A percentile compares a stretch with the other conserved stretches of the same genome.
phyloP scores from a whole-genome alignment of 1,140 invertebrate genomes.

The Atta texana region DNA sequence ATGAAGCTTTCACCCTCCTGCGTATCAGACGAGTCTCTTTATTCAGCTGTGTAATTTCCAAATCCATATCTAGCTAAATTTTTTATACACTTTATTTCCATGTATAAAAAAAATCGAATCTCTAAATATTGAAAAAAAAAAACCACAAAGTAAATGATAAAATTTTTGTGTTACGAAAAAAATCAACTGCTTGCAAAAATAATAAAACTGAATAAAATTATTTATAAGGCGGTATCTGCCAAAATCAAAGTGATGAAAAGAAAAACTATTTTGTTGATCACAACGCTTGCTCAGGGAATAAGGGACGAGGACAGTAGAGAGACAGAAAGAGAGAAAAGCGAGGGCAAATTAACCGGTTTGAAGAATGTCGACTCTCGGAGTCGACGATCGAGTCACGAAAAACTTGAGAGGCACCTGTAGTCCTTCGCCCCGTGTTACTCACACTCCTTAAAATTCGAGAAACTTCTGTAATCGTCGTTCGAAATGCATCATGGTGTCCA shows the following conservation, averaged over 20 bases:
- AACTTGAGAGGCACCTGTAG: conserved; percentile 9
- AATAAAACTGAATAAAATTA: neutral
- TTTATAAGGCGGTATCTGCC: neutral
- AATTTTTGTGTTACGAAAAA: neutral
- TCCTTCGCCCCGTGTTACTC: conserved; percentile 11
- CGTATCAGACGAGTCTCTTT: too few relatives aligned
- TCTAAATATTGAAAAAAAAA: neutral
- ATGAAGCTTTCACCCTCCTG: too few relatives aligned
- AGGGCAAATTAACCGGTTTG: conserved; percentile 29
- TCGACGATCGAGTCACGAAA: neutral
- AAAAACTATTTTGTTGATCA: neutral
- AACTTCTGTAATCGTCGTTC: neutral
- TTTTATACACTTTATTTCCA: too few relatives aligned
- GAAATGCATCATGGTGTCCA: neutral
- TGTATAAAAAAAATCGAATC: neutral
- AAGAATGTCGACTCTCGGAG: conserved; percentile 40
- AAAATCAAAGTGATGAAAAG: neutral
- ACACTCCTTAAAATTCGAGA: conserved; percentile 23
- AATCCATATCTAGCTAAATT: too few relatives aligned
- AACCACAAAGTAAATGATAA: neutral
- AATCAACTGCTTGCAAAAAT: neutral
- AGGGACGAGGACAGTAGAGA: neutral
- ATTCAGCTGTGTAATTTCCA: too few relatives aligned
- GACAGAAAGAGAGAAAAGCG: conserved; percentile 1
- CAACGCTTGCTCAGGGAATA: neutral